A percentile compares a stretch with the other conserved stretches of the same genome.
Evolutionary conservation across 2,888 invertebrate species (phyloP).

Genomic region (Melanophora roralis): DNA sequence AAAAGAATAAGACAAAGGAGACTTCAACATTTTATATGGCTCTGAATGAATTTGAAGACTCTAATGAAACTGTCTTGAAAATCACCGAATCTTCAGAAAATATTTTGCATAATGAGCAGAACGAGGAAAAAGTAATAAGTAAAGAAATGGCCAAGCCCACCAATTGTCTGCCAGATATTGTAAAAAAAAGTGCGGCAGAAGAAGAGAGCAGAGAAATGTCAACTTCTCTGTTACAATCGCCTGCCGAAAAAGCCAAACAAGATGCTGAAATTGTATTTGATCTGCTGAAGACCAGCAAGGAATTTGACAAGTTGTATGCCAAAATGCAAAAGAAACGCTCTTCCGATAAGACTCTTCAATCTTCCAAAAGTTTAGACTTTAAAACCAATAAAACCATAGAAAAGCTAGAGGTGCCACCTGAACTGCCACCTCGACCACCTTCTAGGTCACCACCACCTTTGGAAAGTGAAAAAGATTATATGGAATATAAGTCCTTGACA

Average conservation of each 20-base stretch:
- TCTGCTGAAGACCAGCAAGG: slow-evolving; percentile 88
- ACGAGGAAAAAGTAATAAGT: slow-evolving; percentile 16
- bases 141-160: slow-evolving; percentile 33
- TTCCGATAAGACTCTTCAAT: slow-evolving; percentile 63
- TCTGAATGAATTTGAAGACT: slow-evolving; percentile 78
- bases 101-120: slow-evolving; percentile 63
- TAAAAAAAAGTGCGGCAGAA: slow-evolving; percentile 61
- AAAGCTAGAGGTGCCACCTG: slow-evolving; percentile 41
- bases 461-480: slow-evolving; percentile 66
- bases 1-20: slow-evolving; percentile 80
- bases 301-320: slow-evolving; percentile 87
- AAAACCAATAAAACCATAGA: slow-evolving; percentile 10
- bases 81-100: slow-evolving; percentile 84
- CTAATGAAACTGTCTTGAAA: slow-evolving; percentile 77
- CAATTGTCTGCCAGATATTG: slow-evolving; percentile 62
- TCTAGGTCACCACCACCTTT: slow-evolving; percentile 75
- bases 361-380: slow-evolving; percentile 63
- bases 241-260: slow-evolving; percentile 83
- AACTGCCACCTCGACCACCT: slow-evolving; percentile 74
- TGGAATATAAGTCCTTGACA: slow-evolving; percentile 19
- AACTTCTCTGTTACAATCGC: slow-evolving; percentile 60
- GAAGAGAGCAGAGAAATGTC: slow-evolving; percentile 52
- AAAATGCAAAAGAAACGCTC: slow-evolving; percentile 81
- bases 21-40: slow-evolving; percentile 84
- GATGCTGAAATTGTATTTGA: slow-evolving; percentile 84